A percentile compares a stretch with the other conserved stretches of the same genome.
Conservation (phyloP, 2,113 vertebrate genomes). For the Malurus cyaneus region DNA sequence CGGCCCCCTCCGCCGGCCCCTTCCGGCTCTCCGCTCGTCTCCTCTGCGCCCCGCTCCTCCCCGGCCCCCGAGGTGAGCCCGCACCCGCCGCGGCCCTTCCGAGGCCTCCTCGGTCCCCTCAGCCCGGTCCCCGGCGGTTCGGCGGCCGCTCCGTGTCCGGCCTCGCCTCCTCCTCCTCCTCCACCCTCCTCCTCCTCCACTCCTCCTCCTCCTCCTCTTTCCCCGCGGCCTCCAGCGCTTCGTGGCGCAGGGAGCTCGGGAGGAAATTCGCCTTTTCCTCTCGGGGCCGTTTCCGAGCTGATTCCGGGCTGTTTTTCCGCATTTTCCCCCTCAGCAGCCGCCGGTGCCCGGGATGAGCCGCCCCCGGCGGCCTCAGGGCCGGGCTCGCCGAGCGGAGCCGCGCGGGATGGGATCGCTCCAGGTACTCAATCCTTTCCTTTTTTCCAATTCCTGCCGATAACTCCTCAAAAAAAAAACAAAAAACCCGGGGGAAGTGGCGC, state of each 20-base stretch:
- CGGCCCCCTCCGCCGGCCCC: too few relatives aligned
- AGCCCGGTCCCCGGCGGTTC: too few relatives aligned
- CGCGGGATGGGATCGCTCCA: neutral
- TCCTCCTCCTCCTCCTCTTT: too few relatives aligned
- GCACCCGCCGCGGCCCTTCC: too few relatives aligned
- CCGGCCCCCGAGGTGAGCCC: too few relatives aligned
- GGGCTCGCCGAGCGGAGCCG: neutral
- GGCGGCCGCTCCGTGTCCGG: too few relatives aligned
- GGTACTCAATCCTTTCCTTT: neutral
- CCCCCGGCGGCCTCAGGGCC: neutral
- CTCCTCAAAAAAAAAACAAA: too few relatives aligned
- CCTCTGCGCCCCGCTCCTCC: too few relatives aligned
- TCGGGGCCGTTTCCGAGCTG: neutral
- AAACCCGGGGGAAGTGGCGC: neutral
- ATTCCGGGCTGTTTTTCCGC: accelerated
- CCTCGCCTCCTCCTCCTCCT: too few relatives aligned
- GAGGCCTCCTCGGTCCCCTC: too few relatives aligned
- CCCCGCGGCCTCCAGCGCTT: neutral
- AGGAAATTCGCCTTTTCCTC: neutral
- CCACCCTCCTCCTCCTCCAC: too few relatives aligned
- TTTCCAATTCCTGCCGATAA: neutral
- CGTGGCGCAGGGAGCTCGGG: neutral
- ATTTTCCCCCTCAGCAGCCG: neutral
- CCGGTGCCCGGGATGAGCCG: slow-evolving; percentile 14
- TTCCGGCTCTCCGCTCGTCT: too few relatives aligned